Evolutionary conservation across 2,113 vertebrate genomes (phyloP), one percentile per base, ranked within the genome.

Genomic region (Oxygymnocypris stewartii): DNA sequence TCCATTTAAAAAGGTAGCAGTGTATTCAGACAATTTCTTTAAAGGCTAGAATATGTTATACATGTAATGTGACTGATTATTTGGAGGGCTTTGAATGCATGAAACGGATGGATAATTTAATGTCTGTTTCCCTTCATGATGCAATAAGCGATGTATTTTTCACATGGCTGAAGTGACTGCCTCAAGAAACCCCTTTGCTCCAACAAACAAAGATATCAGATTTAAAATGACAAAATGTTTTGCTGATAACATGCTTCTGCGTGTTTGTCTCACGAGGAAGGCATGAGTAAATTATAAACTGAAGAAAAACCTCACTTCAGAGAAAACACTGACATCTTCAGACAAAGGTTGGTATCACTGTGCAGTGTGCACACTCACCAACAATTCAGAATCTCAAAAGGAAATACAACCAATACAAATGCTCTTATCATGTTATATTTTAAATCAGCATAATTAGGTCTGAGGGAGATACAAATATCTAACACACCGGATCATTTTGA

Each of bases 321-420:
- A 75, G 25, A 20, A 40, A 51, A 86, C 76, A 86, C 42, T 74
- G 82, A 85, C 88, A 86, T 79, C 88, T 84, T 76, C 12, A 84
- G 88, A 82, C 11, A 51, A 84, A 63, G 7, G 42, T 37, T 51
- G 63, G 63, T 9, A 71, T 51, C 28, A 42, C 40, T 1, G 7
- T 28, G n/a, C 13, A 61, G 31, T 1, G 7, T 28, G n/a, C 13
- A 61, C 51, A 25, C 23, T 16, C 42, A 4, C 12, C 42, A 75
- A 78, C 47, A 18, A 14, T 51, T 77, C 6, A 25, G 13, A 49
- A 25, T 31, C 6, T 3, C 74, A 14, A 51, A 59, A 49, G 6
- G 0, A 77, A 51, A 47, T 25, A 77, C 69, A 77, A 31, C 75
- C n/a, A 54, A 18, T 78, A 4, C 25, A 78, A 54, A 49, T 51